Base-by-base conservation (phyloP, 2,113 vertebrate genomes). In the Haemorhous mexicanus region DNA sequence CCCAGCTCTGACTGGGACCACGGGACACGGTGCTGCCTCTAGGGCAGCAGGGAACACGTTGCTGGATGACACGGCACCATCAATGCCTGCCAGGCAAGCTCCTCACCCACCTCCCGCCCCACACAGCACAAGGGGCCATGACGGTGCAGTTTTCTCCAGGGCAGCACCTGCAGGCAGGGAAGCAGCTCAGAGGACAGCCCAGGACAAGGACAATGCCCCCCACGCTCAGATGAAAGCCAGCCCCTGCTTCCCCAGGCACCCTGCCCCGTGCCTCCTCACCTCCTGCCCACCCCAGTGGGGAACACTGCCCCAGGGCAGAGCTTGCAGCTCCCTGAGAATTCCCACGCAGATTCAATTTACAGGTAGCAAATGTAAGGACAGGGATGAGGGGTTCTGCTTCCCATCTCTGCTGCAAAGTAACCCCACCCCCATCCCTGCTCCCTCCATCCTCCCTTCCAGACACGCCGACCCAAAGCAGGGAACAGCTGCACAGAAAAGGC, bases 61-160 rank as follows among this genome's bases (percentile, higher is more conserved):
- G 44, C 9, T 0, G 0, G 41, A 78, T 90, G 90, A 93, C 24
- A 5, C 0, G 10, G 78, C 87, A 80, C 16, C n/a, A 7, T 32
- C 2, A 4, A 0, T 0, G 5, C 62, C 67, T 22, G 70, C 68
- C 53, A 39, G 58, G 32, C 1, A 1, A 64, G 55, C 53, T 70
- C 41, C 52, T 74, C 5, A 2, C 30, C 44, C 6, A 2, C 43
- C 55, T 59, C 82, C 74, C 3, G 0, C 70, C 70, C 83, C 3
- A 3, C 19, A 6, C 28, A 13, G 67, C 26, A 28, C 44, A 52
- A 20, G 37, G 68, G 72, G 70, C 85, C 20, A 5, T 97, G 96
- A 97, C 79, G 0, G n/a, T 94, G 95, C 95, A 95, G 63, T 92
- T 96, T 96, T 93, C 77, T 72, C 55, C 3, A 1, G 46, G 62